Evolutionary conservation across 1,140 invertebrate species (phyloP).

Genomic region (Lasioglossum albipes): DNA sequence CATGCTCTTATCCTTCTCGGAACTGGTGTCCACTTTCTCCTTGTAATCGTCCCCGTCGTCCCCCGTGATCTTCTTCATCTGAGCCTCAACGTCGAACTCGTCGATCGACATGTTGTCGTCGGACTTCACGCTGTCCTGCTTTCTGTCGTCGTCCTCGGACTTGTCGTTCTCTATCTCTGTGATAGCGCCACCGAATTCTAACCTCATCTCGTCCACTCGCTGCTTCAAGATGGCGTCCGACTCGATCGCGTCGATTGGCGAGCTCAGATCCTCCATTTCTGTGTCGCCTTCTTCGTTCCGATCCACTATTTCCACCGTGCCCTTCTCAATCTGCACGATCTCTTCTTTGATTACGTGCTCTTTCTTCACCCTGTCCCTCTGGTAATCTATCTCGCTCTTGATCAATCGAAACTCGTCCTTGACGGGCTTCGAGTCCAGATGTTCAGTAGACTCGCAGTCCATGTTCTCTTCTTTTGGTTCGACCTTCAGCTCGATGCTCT

Average conservation of each 20-base stretch:
- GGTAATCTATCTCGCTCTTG: background rate
- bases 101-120: conserved; percentile 73
- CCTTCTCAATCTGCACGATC: conserved; percentile 49
- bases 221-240: conserved; percentile 76
- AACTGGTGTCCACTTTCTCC: conserved; percentile 69
- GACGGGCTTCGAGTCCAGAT: conserved; percentile 15
- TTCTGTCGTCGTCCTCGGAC: conserved; percentile 44
- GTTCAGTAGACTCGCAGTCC: conserved; percentile 24
- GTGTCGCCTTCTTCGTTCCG: conserved; percentile 70
- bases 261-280: conserved; percentile 73
- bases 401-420: conserved; percentile 38
- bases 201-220: conserved; percentile 75
- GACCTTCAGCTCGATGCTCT: conserved; percentile 18
- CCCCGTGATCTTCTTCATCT: conserved; percentile 77
- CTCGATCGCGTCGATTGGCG: conserved; percentile 72
- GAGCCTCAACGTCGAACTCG: conserved; percentile 77
- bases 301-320: conserved; percentile 75
- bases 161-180: conserved; percentile 56
- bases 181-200: conserved; percentile 75
- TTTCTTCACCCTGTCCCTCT: background rate
- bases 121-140: conserved; percentile 36
- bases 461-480: conserved; percentile 23
- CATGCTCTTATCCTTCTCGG: conserved; percentile 74
- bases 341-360: conserved; percentile 34
- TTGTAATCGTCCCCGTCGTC: conserved; percentile 77